Conservation (phyloP, 2,888 invertebrate genomes). For the Xiphydria camelus region DNA sequence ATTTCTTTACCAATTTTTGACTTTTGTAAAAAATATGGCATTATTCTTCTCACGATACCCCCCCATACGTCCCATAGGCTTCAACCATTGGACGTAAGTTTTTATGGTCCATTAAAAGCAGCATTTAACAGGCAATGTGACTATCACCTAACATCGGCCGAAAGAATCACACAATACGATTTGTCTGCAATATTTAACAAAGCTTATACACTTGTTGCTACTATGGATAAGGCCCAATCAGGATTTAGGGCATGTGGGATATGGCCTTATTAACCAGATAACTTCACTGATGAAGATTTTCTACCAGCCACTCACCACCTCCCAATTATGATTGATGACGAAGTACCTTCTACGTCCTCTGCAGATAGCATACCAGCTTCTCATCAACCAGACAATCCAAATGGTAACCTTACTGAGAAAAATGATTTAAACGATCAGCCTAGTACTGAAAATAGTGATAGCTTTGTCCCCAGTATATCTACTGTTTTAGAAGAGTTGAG, state of each 20-base stretch:
- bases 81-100: conserved; percentile 32
- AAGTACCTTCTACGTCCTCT: no score
- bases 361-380: no score
- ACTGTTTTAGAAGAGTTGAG: no score
- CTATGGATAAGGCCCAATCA: conserved; percentile 16
- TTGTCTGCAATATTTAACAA: conserved; percentile 21
- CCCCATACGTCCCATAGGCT: conserved; percentile 35
- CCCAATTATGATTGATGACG: no score
- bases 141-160: background rate
- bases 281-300: conserved; percentile 22
- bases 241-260: conserved; percentile 23
- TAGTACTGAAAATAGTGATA: no score
- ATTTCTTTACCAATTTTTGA: conserved; percentile 23
- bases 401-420: no score
- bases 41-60: conserved; percentile 32
- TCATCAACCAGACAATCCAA: no score
- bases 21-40: conserved; percentile 26
- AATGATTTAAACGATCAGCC: no score
- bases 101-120: conserved; percentile 33
- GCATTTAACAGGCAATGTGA: conserved; percentile 29
- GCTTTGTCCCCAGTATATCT: no score
- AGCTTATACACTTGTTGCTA: conserved; percentile 20
- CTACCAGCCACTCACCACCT: conserved; percentile 16
- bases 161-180: conserved; percentile 25
- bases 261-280: conserved; percentile 19